These are phyloP conservation scores for Saccopteryx leptura DNA, from an alignment of 2,113 vertebrate genomes.

Conservation along the genomic window DNA sequence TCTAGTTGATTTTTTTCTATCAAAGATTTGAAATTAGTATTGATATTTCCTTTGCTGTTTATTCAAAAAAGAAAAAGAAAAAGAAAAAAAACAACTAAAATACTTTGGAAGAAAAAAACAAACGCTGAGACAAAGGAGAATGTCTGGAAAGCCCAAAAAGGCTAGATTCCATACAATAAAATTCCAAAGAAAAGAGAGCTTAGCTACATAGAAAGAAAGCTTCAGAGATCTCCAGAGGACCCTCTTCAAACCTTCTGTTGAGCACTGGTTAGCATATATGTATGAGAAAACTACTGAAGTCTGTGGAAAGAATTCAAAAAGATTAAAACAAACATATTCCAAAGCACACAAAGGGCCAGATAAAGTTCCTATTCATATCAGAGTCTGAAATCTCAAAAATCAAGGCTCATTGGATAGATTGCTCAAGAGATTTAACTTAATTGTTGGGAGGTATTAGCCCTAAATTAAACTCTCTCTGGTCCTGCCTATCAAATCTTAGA, in stretches of 20 bases:
- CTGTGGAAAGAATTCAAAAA: background rate
- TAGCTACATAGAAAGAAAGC: background rate
- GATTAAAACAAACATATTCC: background rate
- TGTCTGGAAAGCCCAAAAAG: background rate
- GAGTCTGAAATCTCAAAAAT: background rate
- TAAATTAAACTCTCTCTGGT: background rate
- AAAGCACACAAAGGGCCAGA: background rate
- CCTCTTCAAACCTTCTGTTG: background rate
- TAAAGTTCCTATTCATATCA: background rate
- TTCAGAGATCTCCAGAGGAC: background rate
- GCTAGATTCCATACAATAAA: background rate
- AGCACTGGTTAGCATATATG: background rate
- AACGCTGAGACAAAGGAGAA: background rate
- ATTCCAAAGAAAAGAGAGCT: background rate
- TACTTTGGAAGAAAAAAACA: no score
- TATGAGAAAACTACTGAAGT: background rate
- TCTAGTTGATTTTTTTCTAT: no score
- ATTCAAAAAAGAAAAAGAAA: no score
- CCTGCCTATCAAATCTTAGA: background rate
- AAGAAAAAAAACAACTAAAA: no score
- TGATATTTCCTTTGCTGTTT: no score
- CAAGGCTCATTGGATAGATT: background rate
- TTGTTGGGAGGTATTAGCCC: background rate
- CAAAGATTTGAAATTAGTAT: no score
- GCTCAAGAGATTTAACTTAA: background rate